Evolutionary conservation across 2,888 invertebrate genomes (phyloP).

Genomic region (Drosophila mulleri): DNA sequence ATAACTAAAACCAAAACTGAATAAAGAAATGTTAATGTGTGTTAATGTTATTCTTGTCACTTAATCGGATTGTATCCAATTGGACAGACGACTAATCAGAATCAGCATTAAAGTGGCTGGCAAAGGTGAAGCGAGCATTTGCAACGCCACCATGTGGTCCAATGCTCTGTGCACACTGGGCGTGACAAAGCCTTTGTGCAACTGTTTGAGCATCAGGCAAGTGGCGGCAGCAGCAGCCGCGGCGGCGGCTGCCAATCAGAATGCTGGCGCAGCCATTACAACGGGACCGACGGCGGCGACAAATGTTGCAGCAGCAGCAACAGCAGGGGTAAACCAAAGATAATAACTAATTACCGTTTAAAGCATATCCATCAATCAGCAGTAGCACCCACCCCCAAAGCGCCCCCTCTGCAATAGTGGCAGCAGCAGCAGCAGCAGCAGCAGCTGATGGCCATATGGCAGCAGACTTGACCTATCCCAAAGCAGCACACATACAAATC

Average conservation of each 20-base stretch:
- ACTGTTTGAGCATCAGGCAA: slow-evolving; percentile 85
- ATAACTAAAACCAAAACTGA: slow-evolving; percentile 2
- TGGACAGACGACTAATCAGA: slow-evolving; percentile 29
- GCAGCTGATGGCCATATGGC: slow-evolving; percentile 72
- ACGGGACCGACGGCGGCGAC: slow-evolving; percentile 75
- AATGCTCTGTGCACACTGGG: slow-evolving; percentile 85
- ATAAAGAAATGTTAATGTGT: slow-evolving; percentile 18
- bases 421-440: slow-evolving; percentile 26
- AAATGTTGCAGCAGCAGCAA: slow-evolving; percentile 54
- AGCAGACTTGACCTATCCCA: slow-evolving; percentile 77
- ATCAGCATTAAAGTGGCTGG: slow-evolving; percentile 78
- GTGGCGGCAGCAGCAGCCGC: slow-evolving; percentile 84
- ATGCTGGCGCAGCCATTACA: slow-evolving; percentile 73
- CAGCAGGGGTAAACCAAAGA: slow-evolving; percentile 76
- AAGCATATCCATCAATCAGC: slow-evolving; percentile 18
- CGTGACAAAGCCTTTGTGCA: slow-evolving; percentile 85
- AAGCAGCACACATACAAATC: slow-evolving; percentile 29
- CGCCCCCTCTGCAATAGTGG: slow-evolving; percentile 42
- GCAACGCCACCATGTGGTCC: slow-evolving; percentile 84
- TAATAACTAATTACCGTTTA: slow-evolving; percentile 22
- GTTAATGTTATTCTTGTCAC: slow-evolving; percentile 23
- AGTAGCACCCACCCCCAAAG: background rate
- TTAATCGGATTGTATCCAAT: slow-evolving; percentile 21
- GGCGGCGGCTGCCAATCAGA: slow-evolving; percentile 80
- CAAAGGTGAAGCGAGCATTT: slow-evolving; percentile 75